phyloP scores from a whole-genome alignment of 2,113 vertebrate species.

The Daubentonia madagascariensis region DNA sequence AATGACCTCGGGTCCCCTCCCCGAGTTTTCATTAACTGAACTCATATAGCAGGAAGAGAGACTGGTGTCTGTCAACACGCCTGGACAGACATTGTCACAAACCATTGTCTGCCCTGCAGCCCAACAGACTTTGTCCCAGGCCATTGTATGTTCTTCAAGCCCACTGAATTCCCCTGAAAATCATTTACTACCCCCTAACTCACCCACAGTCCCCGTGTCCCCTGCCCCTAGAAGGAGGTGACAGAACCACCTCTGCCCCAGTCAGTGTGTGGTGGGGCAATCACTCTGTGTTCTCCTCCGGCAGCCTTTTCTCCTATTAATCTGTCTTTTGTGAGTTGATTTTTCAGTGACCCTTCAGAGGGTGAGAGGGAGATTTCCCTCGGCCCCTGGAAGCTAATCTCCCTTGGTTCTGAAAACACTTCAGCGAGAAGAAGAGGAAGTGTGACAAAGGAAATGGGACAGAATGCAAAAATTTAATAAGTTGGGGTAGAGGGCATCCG shows the following conservation, averaged over 20 bases:
- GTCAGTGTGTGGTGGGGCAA: accelerated
- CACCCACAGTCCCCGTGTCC: neutral
- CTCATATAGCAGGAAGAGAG: neutral
- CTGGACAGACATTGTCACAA: neutral
- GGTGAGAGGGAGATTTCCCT: neutral
- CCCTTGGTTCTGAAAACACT: neutral
- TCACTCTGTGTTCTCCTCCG: too few relatives aligned
- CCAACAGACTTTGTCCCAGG: neutral
- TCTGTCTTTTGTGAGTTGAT: neutral
- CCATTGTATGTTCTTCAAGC: neutral
- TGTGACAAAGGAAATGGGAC: neutral
- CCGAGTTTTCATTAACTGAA: neutral
- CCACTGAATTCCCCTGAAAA: neutral
- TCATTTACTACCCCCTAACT: neutral
- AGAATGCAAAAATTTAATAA: too few relatives aligned
- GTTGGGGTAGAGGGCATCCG: neutral
- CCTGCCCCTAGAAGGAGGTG: neutral
- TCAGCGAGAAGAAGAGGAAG: neutral
- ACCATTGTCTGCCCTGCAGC: neutral
- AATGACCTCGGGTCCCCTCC: neutral
- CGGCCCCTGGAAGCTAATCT: neutral
- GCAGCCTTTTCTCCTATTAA: neutral
- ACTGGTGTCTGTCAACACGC: neutral
- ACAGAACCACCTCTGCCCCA: too few relatives aligned
- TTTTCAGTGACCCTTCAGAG: neutral